Base-by-base conservation (phyloP, 2,888 invertebrate genomes). In the Rhynchonema sp. region DNA sequence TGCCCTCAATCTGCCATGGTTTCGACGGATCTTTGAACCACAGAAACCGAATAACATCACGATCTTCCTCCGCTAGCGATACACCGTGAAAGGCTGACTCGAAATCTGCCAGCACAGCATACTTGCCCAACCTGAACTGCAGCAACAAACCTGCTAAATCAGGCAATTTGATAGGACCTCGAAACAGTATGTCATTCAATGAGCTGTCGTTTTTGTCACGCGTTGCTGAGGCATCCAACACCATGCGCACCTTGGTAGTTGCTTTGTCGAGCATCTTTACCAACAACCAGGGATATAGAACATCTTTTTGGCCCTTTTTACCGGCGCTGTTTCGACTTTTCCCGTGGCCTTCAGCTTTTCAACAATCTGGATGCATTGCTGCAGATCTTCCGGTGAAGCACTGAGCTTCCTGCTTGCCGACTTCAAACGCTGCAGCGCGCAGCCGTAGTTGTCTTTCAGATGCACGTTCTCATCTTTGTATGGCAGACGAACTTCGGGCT, bases 181-280 rank as follows among this genome's bases (percentile, higher is more conserved):
- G 57, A 25, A 63, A 60, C 1, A 66, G 26, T 6, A 54, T 22
- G n/a, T 64, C 65, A 57, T 67, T 67, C 25, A 67, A 59, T 1
- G 61, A 62, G 0, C 22, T 20, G 1, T 30, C 23, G 1, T 46
- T 56, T 61, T 59, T 56, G 17, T 58, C 13, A 2, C 17, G 1
- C 46, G 25, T 20, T 0, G 66, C 63, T 1, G 63, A 63, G 1
- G 61, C 67, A 55, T 67, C 65, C n/a, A 46, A 64, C 1, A 67
- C 67, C n/a, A 66, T 62, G 1, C 67, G 57, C 0, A 65, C 56
- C 38, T 66, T 65, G 1, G 66, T 67, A 1, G 60, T 63, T 1
- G 62, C 57, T 17, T 60, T 60, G 2, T 27, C 20, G 1, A 26
- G 49, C 28, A 61, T 65, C 53, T 64, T 57, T n/a, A n/a, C n/a